Base-by-base conservation (phyloP, 1,140 invertebrate species). In the Dendroctonus ponderosae region DNA sequence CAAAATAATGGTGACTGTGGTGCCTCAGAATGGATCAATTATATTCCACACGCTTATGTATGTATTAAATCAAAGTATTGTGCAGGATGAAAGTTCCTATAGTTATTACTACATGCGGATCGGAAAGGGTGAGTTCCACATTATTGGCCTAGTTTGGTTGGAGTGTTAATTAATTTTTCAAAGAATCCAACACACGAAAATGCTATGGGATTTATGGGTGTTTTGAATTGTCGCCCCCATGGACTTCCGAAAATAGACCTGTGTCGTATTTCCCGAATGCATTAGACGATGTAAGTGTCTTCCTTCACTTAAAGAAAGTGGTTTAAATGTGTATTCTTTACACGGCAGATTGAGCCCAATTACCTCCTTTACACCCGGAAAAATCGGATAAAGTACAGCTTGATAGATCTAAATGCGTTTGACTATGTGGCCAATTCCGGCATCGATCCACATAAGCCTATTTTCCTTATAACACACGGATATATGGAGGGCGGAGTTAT, bases 171-270 rank as follows among this genome's bases (percentile, higher is more conserved):
- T 26, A 1, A 26, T 51, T 42, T 42, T 26, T 70, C 67, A 50
- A 67, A 83, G 82, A 80, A 67, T 72, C 75, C 6, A 80, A 81
- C 70, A 76, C 80, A 53, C 74, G 77, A 0, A 80, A 79, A 76
- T 95, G 92, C 74, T 94, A 89, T 75, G 87, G 86, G 2, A 83
- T 85, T 0, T 93, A 90, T 68, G 93, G 92, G 5, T 95, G 93
- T 76, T 94, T 92, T 74, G 89, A 90, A 41, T 86, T 92, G 48
- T 85, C 84, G n/a, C 82, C 86, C 26, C 91, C 91, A 4, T 95
- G 91, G 90, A 86, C 86, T 0, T 89, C 88, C 5, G 85, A 87
- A 60, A 85, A 86, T 48, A 81, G 92, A 43, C 91, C 91, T 6
- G 87, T 93, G 39, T 89, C 88, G 62, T 82, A 88, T 8, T 91